Base-by-base conservation (phyloP, 1,140 invertebrate genomes). In the Dreissena polymorpha region DNA sequence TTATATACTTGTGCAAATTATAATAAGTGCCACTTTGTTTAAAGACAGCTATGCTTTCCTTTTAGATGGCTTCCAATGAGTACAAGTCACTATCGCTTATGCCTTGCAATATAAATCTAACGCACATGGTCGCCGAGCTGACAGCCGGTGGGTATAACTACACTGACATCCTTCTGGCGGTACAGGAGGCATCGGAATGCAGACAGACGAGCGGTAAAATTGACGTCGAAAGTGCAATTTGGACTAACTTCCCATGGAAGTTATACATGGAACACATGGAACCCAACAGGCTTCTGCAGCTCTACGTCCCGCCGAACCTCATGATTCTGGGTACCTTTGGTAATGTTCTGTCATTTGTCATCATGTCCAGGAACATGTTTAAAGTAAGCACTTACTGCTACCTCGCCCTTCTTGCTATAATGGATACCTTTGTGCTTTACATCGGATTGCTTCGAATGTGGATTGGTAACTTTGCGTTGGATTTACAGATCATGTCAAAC, bases 371-470 rank as follows among this genome's bases (percentile, higher is more conserved):
- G 25, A 84, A 87, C 39, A 71, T 64, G 53, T 51, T 60, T 18
- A 86, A 83, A 74, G 78, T 88, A 16, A 90, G 91, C 10, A 90
- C 89, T 0, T 92, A 92, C 80, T 67, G 87, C n/a, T 92, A 91
- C 78, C 83, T 92, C 14, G 74, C 86, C 21, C 86, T 86, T 39
- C 83, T 92, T 65, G 87, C 91, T 6, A 60, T 91, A 6, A 84
- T 88, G 39, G 92, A 92, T 85, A 78, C 87, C 16, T 27, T 90
- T 7, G 90, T 92, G 0, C 80, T 92, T 0, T 89, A 88, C 71
- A 72, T 91, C 16, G 91, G 92, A 12, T 80, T 92, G 39, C 80
- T 92, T 10, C 85, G 88, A 55, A 80, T 89, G 27, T 92, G 92
- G 91, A 67, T 91, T 0, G 87, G 84, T 0, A 87, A 91, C 51